phyloP scores from a whole-genome alignment of 1,140 invertebrate genomes.

The Samia ricini region DNA sequence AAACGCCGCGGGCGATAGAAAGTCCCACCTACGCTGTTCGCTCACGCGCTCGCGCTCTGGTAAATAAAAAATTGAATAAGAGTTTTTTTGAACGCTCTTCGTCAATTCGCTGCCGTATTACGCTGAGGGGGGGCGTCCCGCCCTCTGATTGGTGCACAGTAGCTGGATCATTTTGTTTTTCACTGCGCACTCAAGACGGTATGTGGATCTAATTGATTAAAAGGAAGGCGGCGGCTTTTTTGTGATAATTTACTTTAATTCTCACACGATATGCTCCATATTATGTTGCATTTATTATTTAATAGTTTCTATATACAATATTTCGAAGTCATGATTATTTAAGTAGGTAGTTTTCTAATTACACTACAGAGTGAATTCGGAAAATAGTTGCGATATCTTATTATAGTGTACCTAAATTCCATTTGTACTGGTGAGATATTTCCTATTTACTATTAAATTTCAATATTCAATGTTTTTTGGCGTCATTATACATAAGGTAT shows the following conservation, averaged over 20 bases:
- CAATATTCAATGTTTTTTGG: no score
- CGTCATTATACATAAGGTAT: no score
- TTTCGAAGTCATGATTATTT: no score
- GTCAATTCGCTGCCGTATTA: constrained; percentile 62
- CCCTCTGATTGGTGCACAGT: constrained; percentile 60
- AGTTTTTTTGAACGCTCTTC: constrained; percentile 54
- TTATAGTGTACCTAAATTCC: no score
- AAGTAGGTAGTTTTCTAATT: no score
- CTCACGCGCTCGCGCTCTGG: constrained; percentile 29
- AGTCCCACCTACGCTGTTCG: constrained; percentile 60
- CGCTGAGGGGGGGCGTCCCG: constrained; percentile 58
- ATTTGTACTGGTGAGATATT: no score
- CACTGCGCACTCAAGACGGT: constrained; percentile 13
- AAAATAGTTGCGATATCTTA: no score
- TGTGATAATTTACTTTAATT: background rate
- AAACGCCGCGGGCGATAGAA: constrained; percentile 59
- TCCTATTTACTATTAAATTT: no score
- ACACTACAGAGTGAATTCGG: no score
- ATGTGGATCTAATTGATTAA: constrained; percentile 20
- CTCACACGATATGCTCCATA: background rate
- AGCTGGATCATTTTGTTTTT: constrained; percentile 46
- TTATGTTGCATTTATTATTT: background rate
- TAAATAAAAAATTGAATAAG: constrained; percentile 55
- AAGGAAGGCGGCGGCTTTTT: constrained; percentile 5
- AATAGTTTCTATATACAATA: no score